These are phyloP conservation scores for Eupithecia abbreviata DNA, from an alignment of 2,888 invertebrate genomes.

Conservation along the genomic window DNA sequence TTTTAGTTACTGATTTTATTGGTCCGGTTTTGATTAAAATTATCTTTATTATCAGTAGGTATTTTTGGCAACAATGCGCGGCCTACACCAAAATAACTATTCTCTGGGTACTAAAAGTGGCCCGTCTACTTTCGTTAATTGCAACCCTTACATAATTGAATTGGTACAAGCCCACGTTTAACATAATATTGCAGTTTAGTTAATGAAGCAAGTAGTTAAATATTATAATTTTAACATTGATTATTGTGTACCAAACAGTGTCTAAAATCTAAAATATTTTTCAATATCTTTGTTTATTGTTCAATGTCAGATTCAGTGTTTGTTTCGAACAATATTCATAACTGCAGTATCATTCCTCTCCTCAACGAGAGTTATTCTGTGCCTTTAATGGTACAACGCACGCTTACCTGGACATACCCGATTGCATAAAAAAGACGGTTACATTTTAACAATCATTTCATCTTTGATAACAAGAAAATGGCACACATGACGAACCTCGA, in stretches of 20 bases:
- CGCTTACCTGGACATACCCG: not conserved
- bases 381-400: not conserved
- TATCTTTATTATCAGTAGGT: not conserved
- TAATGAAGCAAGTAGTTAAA: not conserved
- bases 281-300: not conserved
- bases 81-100: not conserved
- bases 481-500: not conserved
- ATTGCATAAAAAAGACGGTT: not conserved
- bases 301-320: not conserved
- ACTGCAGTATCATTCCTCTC: not conserved
- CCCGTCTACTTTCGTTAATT: constrained; percentile 1
- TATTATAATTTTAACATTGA: not conserved
- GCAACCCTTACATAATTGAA: not conserved
- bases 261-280: not conserved
- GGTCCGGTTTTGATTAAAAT: not conserved
- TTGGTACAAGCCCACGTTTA: not conserved
- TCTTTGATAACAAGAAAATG: not conserved
- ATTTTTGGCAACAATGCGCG: not conserved
- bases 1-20: too few species aligned
- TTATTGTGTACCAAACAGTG: not conserved
- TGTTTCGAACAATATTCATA: not conserved
- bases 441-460: not conserved
- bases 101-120: not conserved
- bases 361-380: not conserved
- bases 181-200: not conserved